Evolutionary conservation across 1,140 invertebrate species (phyloP).

Genomic region (Oncopodura yosiiana): DNA sequence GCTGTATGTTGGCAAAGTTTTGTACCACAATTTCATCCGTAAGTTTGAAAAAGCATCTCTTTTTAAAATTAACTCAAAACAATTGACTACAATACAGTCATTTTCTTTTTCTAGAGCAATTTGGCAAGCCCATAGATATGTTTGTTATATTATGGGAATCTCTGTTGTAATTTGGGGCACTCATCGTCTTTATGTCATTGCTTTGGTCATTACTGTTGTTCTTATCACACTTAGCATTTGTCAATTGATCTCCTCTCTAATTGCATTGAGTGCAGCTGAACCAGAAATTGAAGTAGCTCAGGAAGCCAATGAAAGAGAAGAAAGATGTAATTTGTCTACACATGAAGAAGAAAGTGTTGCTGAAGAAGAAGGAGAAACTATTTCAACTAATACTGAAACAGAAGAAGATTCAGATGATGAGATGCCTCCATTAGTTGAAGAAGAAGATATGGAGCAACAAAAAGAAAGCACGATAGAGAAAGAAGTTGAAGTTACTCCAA

Average conservation of each 20-base stretch:
- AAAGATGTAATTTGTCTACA: neutral
- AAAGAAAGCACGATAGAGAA: no score
- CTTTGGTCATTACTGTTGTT: conserved; percentile 21
- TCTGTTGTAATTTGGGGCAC: conserved; percentile 19
- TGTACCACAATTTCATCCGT: conserved; percentile 28
- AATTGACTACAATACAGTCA: neutral
- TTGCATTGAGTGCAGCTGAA: neutral
- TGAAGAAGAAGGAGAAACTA: no score
- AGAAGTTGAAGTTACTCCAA: no score
- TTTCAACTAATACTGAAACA: neutral
- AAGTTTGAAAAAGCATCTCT: neutral
- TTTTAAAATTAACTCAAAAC: neutral
- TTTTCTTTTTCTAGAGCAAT: conserved; percentile 14
- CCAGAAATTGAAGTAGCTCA: neutral
- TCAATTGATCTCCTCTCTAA: conserved; percentile 15
- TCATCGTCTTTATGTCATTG: conserved; percentile 26
- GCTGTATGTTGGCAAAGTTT: conserved; percentile 29
- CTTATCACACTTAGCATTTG: conserved; percentile 17
- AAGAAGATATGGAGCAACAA: no score
- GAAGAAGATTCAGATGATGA: neutral
- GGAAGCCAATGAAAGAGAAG: neutral
- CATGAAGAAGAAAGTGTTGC: no score
- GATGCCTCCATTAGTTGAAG: no score
- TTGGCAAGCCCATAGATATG: conserved; percentile 27
- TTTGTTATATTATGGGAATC: conserved; percentile 21